Conservation (phyloP, 2,888 invertebrate species). For the Panopea generosa region DNA sequence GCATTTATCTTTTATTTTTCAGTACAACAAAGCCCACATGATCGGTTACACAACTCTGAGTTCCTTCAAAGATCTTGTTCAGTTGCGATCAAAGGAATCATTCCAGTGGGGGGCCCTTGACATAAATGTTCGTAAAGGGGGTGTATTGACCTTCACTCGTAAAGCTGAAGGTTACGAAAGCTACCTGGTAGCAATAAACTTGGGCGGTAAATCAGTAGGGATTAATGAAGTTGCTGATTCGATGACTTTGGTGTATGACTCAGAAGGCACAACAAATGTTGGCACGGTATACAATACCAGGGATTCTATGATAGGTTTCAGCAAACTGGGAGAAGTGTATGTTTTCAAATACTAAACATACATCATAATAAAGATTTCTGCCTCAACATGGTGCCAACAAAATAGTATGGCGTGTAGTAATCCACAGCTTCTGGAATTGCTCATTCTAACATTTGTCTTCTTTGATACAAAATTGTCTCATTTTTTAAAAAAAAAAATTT, state of each 20-base stretch:
- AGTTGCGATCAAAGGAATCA: constrained; percentile 77
- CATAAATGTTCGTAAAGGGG: constrained; percentile 46
- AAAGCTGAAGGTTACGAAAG: constrained; percentile 81
- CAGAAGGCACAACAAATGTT: constrained; percentile 33
- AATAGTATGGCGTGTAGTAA: too few species aligned
- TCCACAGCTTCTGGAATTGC: too few species aligned
- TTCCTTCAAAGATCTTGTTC: constrained; percentile 69
- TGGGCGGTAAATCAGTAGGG: constrained; percentile 68
- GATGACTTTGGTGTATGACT: constrained; percentile 71
- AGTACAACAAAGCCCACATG: constrained; percentile 75
- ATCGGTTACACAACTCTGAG: constrained; percentile 66
- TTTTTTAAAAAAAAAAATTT: too few species aligned
- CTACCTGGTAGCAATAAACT: constrained; percentile 81
- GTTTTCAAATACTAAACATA: too few species aligned
- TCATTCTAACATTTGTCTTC: too few species aligned
- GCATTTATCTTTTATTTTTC: too few species aligned
- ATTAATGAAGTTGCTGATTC: constrained; percentile 51
- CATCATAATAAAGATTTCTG: too few species aligned
- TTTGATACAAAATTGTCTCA: too few species aligned
- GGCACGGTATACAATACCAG: constrained; percentile 24
- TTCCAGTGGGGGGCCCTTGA: constrained; percentile 80
- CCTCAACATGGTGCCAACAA: too few species aligned
- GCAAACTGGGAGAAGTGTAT: too few species aligned
- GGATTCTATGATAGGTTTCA: constrained; percentile 45
- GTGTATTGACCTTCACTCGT: constrained; percentile 78